Base-by-base conservation (phyloP, 2,888 invertebrate genomes). In the Zelleria hepariella region DNA sequence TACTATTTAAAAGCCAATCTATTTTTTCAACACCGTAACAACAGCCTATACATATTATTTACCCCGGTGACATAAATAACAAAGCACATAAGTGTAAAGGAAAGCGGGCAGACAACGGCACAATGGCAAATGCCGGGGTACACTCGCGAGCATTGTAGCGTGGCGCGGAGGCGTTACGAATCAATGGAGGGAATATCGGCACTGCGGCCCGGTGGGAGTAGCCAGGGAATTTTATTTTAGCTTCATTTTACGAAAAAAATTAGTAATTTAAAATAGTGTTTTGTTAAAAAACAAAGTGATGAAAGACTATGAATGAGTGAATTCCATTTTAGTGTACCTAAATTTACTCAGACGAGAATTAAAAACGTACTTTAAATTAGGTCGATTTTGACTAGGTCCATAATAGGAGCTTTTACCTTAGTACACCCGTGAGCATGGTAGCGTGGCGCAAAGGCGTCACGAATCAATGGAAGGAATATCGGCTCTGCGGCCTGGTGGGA, bases 381-480 rank as follows among this genome's bases (percentile, higher is more conserved):
- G n/a, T n/a, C n/a, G n/a, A n/a, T n/a, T n/a, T n/a, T n/a, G n/a
- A n/a, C n/a, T n/a, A n/a, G n/a, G n/a, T n/a, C n/a, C n/a, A n/a
- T n/a, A n/a, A n/a, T n/a, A n/a, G n/a, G n/a, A n/a, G n/a, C n/a
- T n/a, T n/a, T n/a, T n/a, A n/a, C n/a, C 86, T 85, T 80, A 77
- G 77, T 83, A 80, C 81, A 81, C 80, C 82, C 85, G 86, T 82
- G 86, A 79, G 78, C 84, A 86, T 86, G 86, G 88, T 88, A 87
- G 80, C 88, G 83, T 87, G 81, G 82, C 84, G 77, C 80, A 84
- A 85, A 88, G 88, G 88, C 88, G 88, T 88, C 86, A 86, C 88
- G 88, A 88, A 88, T 87, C 88, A 88, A 88, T 88, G 88, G 88
- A 88, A 86, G 86, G 88, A 84, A 86, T 87, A 58, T 88, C 85